phyloP scores from a whole-genome alignment of 2,888 invertebrate species.

The Synergus gifuensis region DNA sequence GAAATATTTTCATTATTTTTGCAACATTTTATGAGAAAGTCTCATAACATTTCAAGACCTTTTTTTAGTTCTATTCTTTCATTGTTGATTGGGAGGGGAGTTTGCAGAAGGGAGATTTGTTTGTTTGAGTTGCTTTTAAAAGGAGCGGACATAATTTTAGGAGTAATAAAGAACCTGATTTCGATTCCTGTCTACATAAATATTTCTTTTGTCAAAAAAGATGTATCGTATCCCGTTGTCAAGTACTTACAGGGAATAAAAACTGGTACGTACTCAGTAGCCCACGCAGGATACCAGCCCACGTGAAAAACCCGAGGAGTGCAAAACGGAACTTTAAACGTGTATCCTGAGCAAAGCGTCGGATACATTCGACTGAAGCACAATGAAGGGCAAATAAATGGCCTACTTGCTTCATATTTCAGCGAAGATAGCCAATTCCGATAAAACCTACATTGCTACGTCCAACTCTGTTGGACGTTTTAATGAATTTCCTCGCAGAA shows the following conservation, averaged over 20 bases:
- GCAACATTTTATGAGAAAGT: neutral
- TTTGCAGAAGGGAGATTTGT: slow-evolving; percentile 18
- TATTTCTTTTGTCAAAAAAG: slow-evolving; percentile 42
- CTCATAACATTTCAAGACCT: neutral
- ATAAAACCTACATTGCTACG: slow-evolving; percentile 28
- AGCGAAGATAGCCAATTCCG: slow-evolving; percentile 33
- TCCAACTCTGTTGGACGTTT: slow-evolving; percentile 19
- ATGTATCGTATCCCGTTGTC: slow-evolving; percentile 40
- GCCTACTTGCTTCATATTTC: slow-evolving; percentile 41
- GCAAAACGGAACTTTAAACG: slow-evolving; percentile 49
- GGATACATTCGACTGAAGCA: slow-evolving; percentile 40
- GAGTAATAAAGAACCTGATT: slow-evolving; percentile 41
- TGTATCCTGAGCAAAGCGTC: slow-evolving; percentile 25
- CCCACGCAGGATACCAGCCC: slow-evolving; percentile 51
- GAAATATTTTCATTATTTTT: too few relatives aligned
- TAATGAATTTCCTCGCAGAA: neutral
- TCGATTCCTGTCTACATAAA: slow-evolving; percentile 37
- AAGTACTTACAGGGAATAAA: slow-evolving; percentile 35
- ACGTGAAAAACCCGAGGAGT: slow-evolving; percentile 51
- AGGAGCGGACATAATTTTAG: slow-evolving; percentile 22
- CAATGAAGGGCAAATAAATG: slow-evolving; percentile 41
- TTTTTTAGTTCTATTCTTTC: neutral
- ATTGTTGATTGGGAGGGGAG: neutral
- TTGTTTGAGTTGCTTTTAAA: slow-evolving; percentile 9
- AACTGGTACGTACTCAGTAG: slow-evolving; percentile 42